Conservation (phyloP, 2,888 invertebrate species). For the Lomographa bimaculata region DNA sequence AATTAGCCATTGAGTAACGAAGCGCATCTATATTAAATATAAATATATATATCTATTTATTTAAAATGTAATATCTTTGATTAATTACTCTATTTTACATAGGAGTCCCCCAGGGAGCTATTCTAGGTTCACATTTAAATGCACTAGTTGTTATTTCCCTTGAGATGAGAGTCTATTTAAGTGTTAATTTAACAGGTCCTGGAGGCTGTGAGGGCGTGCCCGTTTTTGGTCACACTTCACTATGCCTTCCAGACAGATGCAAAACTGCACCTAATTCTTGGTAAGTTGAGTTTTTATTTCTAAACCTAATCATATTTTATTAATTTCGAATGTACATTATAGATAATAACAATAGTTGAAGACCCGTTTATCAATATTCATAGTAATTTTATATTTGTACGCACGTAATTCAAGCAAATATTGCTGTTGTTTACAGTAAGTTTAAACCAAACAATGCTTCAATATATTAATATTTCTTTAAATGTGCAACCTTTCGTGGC, state of each 20-base stretch:
- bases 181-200: slow-evolving; percentile 85
- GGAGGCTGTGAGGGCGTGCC: slow-evolving; percentile 96
- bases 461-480: no score
- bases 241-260: slow-evolving; percentile 99
- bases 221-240: slow-evolving; percentile 97
- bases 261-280: slow-evolving; percentile 97
- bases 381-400: no score
- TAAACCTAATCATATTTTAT: no score
- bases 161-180: slow-evolving; percentile 15
- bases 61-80: slow-evolving; percentile 1
- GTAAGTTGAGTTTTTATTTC: slow-evolving; percentile 82
- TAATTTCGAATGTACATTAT: no score
- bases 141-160: background rate
- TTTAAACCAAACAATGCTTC: no score
- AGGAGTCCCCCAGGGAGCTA: slow-evolving; percentile 30
- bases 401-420: no score
- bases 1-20: slow-evolving; percentile 2
- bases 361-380: no score
- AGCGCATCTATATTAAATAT: slow-evolving; percentile 1
- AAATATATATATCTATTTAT: no score
- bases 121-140: slow-evolving; percentile 20
- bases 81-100: slow-evolving; percentile 1
- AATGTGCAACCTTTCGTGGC: no score
- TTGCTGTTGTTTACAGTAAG: no score
- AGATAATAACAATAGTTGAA: no score